Base-by-base conservation (phyloP, 2,113 vertebrate species). In the Castor canadensis region DNA sequence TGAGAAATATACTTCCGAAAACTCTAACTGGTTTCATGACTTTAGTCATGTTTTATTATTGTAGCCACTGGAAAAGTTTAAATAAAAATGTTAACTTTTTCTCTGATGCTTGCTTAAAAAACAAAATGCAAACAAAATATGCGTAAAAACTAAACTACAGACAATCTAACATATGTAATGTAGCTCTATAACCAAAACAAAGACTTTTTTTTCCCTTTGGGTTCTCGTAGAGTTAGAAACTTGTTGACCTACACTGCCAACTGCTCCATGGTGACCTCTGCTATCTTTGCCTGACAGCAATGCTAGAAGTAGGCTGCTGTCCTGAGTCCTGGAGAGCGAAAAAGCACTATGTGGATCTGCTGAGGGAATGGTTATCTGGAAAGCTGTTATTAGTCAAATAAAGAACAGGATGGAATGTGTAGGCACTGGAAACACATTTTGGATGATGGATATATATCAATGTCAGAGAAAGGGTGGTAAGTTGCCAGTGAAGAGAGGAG, bases 21-120 rank as follows among this genome's bases (percentile, higher is more conserved):
- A 73, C 43, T 35, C 15, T 93, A 43, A 45, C 28, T 93, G 19
- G 49, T 58, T 89, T 95, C 95, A 85, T 72, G 80, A 82, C 67
- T 71, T 54, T 26, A 89, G 22, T 94, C 6, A 38, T 40, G 10
- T 95, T 88, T 88, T 94, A 28, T 86, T 7, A 64, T 69, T 92
- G 92, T 87, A 94, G 52, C 84, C 30, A 85, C 24, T 73, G 26
- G 30, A 88, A 92, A 96, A 52, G 26, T 87, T 95, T 77, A 96
- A 71, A 88, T 28, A 80, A 95, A 89, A 95, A 66, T 64, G 45
- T 26, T 76, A 87, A 69, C 66, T 64, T 89, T 94, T 28, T 67
- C 43, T 87, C 28, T 52, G 43, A 92, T 80, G 80, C 19, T 45
- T 77, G 60, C 20, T 76, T 72, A 56, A 81, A 87, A 86, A 85